A percentile compares a stretch with the other conserved stretches of the same genome.
phyloP scores from a whole-genome alignment of 2,888 invertebrate genomes.

The Euclidia mi region DNA sequence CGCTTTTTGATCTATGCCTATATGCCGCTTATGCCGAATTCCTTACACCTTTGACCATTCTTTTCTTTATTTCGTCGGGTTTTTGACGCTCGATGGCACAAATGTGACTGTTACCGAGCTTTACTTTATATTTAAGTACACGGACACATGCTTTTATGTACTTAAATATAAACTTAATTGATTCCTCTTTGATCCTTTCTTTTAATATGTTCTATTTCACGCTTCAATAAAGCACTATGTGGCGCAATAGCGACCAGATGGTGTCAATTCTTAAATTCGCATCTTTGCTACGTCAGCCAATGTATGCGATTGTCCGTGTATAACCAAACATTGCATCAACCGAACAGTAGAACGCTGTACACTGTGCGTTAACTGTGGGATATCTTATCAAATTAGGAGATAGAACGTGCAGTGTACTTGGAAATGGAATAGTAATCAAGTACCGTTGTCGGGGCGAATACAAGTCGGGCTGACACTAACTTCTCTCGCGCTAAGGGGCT shows the following conservation, averaged over 20 bases:
- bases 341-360: slow-evolving; percentile 27
- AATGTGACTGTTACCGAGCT: no score
- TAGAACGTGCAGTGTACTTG: slow-evolving; percentile 35
- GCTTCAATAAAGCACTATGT: slow-evolving; percentile 26
- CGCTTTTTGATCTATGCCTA: no score
- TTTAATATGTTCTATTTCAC: no score
- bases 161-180: no score
- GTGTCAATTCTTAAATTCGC: slow-evolving; percentile 34
- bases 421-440: slow-evolving; percentile 50
- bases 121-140: no score
- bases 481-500: slow-evolving; percentile 54
- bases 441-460: slow-evolving; percentile 30
- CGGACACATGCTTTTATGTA: no score
- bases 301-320: slow-evolving; percentile 37
- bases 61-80: no score
- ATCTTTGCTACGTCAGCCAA: slow-evolving; percentile 38
- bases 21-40: no score
- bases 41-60: no score
- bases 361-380: slow-evolving; percentile 36
- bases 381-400: slow-evolving; percentile 40
- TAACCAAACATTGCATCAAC: slow-evolving; percentile 11
- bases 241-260: slow-evolving; percentile 23
- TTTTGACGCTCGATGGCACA: no score
- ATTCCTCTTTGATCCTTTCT: no score
- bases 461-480: slow-evolving; percentile 52